A percentile compares a stretch with the other conserved stretches of the same genome.
Evolutionary conservation across 2,797 vertebrate species (phyloP).

Genomic region (Tokudaia tokunoshimensis): DNA sequence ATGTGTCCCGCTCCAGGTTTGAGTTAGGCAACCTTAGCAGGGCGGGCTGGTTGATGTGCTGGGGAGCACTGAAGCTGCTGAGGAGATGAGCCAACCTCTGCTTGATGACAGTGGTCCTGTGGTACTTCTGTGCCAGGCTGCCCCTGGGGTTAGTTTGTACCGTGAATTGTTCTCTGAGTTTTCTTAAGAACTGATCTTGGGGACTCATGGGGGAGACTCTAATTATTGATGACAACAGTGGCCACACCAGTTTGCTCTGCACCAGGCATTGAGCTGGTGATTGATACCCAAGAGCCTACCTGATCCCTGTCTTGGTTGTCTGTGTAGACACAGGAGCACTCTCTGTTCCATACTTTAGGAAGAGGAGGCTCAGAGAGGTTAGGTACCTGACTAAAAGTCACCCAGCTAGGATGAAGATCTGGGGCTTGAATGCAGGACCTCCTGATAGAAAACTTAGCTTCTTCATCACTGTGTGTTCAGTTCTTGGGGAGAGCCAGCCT

Average conservation of each 20-base stretch:
- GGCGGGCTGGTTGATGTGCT: background rate
- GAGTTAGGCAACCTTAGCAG: background rate
- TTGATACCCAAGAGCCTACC: background rate
- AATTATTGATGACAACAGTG: background rate
- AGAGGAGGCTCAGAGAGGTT: background rate
- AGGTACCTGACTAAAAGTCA: background rate
- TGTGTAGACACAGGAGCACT: background rate
- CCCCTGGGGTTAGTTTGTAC: accelerated
- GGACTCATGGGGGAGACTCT: background rate
- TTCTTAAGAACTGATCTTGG: background rate
- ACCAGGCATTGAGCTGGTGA: background rate
- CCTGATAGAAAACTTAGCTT: background rate
- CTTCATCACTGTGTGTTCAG: background rate
- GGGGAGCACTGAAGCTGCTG: background rate
- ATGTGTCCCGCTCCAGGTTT: background rate
- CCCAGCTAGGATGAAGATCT: background rate
- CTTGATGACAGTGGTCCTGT: background rate
- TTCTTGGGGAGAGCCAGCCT: background rate
- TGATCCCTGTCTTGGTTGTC: background rate
- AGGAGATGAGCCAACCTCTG: background rate
- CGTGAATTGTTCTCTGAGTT: background rate
- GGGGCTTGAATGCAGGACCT: background rate
- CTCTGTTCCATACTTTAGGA: background rate
- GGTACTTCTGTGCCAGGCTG: background rate
- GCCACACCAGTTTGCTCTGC: background rate